phyloP scores from a whole-genome alignment of 2,797 vertebrate genomes.

The Synaphobranchus kaupii region DNA sequence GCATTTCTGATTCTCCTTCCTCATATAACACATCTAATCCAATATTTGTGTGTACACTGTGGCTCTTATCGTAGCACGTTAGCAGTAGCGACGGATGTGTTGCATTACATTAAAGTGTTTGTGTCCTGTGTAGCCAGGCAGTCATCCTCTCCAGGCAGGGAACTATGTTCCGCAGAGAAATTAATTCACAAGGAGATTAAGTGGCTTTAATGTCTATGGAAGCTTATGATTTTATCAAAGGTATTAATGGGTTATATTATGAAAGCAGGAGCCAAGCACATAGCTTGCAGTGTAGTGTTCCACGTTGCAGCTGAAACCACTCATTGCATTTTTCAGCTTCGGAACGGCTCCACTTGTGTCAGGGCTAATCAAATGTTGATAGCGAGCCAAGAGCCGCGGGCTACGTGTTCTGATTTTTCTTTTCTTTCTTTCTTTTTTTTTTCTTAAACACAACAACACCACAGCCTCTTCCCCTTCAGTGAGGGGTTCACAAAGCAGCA shows the following conservation, averaged over 20 bases:
- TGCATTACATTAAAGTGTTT: neutral
- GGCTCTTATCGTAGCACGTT: neutral
- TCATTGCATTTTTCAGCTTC: neutral
- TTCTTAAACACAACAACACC: neutral
- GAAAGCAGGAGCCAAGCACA: neutral
- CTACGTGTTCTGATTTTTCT: neutral
- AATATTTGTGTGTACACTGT: neutral
- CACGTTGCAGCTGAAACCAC: neutral
- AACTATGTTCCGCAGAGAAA: neutral
- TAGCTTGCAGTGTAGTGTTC: too few relatives aligned
- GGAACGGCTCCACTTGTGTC: neutral
- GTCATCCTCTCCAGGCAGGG: neutral
- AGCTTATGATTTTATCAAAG: neutral
- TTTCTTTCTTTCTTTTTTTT: neutral
- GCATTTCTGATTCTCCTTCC: too few relatives aligned
- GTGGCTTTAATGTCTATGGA: neutral
- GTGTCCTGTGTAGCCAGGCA: neutral
- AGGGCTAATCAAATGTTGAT: constrained; percentile 9
- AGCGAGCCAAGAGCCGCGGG: neutral
- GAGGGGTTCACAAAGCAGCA: neutral
- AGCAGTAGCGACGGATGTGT: neutral
- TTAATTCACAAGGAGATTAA: neutral
- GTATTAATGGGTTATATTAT: neutral
- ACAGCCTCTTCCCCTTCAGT: neutral
- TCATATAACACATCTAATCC: neutral